A percentile compares a stretch with the other conserved stretches of the same genome.
Conservation (phyloP, 1,140 invertebrate genomes). For the Ditylenchus dipsaci region DNA sequence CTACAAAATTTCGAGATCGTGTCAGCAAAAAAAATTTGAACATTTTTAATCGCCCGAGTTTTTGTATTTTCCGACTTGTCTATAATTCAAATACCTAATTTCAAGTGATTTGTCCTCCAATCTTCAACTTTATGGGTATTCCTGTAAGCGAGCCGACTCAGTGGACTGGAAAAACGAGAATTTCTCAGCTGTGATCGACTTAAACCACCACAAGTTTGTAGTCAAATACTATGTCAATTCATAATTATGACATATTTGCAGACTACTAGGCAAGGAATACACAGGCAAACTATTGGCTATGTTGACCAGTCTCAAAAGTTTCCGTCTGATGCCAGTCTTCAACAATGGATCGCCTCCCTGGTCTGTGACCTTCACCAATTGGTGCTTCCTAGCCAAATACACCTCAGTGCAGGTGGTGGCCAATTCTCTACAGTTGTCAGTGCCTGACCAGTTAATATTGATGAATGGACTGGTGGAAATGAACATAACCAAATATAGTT, state of each 20-base stretch:
- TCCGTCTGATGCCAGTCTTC: slow-evolving; percentile 29
- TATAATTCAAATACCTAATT: not conserved
- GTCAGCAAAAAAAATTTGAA: too few relatives aligned
- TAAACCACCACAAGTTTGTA: slow-evolving; percentile 31
- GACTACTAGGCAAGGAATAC: slow-evolving; percentile 21
- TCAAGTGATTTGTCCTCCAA: slow-evolving; percentile 6
- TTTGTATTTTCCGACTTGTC: not conserved
- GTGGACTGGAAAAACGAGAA: not conserved
- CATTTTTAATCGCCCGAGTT: too few relatives aligned
- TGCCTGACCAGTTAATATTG: slow-evolving; percentile 28
- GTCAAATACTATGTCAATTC: too few relatives aligned
- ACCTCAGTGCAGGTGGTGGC: slow-evolving; percentile 20
- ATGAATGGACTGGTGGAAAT: slow-evolving; percentile 34
- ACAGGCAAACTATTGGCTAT: slow-evolving; percentile 24
- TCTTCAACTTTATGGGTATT: slow-evolving; percentile 27
- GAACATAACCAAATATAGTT: slow-evolving; percentile 26
- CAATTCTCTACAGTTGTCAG: slow-evolving; percentile 26
- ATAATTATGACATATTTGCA: too few relatives aligned
- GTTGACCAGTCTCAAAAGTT: not conserved
- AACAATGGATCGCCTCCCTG: slow-evolving; percentile 13
- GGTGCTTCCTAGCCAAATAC: slow-evolving; percentile 14
- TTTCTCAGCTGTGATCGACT: slow-evolving; percentile 19
- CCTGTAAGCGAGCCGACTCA: slow-evolving; percentile 13
- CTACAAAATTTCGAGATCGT: too few relatives aligned
- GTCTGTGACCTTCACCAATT: slow-evolving; percentile 32